Percentiles rank a stretch among this genome's conserved stretches.
Conservation (phyloP, 64 coral and sea anemone species). For the Trachythela sp. region DNA sequence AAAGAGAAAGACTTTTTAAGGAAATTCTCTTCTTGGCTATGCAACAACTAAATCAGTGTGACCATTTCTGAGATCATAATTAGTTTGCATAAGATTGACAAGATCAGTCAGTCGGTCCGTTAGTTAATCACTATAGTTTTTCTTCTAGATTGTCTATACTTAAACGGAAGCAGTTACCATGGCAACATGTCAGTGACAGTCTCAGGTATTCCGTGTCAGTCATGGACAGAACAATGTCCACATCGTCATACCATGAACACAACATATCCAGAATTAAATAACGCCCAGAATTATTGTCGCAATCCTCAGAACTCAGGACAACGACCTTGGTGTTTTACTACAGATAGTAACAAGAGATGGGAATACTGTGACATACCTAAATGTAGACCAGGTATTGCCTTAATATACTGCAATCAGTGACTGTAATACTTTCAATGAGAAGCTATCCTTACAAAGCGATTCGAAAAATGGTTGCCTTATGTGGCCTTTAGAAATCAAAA, state of each 20-base stretch:
- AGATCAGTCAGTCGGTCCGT: neutral
- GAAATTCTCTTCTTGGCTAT: too few relatives aligned
- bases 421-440: too few relatives aligned
- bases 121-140: neutral
- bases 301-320: conserved; percentile 49
- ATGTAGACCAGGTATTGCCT: conserved; percentile 17
- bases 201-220: conserved; percentile 62
- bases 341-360: conserved; percentile 49
- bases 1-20: too few relatives aligned
- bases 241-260: conserved; percentile 65
- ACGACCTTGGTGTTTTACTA: conserved; percentile 68
- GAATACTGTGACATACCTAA: conserved; percentile 54
- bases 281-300: conserved; percentile 49
- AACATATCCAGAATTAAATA: conserved; percentile 11
- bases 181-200: conserved; percentile 60
- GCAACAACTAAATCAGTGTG: too few relatives aligned
- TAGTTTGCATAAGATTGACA: neutral
- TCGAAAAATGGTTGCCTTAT: too few relatives aligned
- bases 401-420: too few relatives aligned
- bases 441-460: too few relatives aligned
- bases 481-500: too few relatives aligned
- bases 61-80: neutral
- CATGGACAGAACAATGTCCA: conserved; percentile 80
- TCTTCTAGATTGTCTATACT: conserved; percentile 54
- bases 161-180: conserved; percentile 48